Evolutionary conservation across 2,797 vertebrate genomes (phyloP), one percentile per base, ranked within the genome.

Genomic region (Salarias fasciatus): DNA sequence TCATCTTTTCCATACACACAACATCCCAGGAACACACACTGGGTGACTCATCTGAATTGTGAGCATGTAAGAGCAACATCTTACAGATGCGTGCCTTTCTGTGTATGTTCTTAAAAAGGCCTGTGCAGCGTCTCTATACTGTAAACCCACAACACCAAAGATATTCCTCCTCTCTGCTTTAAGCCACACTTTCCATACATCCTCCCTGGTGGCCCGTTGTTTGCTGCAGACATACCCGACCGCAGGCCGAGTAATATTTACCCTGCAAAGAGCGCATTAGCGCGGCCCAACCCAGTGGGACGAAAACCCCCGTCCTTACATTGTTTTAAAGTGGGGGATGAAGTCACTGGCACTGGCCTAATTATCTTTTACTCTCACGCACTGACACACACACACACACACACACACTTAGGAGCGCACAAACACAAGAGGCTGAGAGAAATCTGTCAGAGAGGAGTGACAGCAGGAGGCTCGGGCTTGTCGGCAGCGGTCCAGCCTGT

Each of bases 161-260:
- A 76, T 54, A 38, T 61, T 72, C 35, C 68, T 72, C 37, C 71
- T 18, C 50, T 69, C 46, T 7, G 8, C 51, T 76, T 67, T 14
- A 9, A 63, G 38, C 77, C 41, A 63, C 65, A 80, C 72, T 85
- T 84, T 87, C 77, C 85, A 79, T 51, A 65, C 68, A 69, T 66
- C 72, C 58, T 74, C 76, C 59, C 61, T 45, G 56, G 78, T 70
- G 65, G 80, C 51, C 70, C 80, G 68, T 73, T 86, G 83, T 90
- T 86, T 84, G 74, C 85, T 72, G 64, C 72, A 84, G 84, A 80
- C 80, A 77, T 83, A 81, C 68, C 48, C 46, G 33, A 74, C 75
- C 79, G 30, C 76, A 85, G 70, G 74, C 72, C 67, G 45, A 62
- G 81, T 46, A 61, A 73, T 72, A 78, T 86, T 85, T 86, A 83